Conservation (phyloP, 2,888 invertebrate genomes). For the Alviniconcha strummeri region DNA sequence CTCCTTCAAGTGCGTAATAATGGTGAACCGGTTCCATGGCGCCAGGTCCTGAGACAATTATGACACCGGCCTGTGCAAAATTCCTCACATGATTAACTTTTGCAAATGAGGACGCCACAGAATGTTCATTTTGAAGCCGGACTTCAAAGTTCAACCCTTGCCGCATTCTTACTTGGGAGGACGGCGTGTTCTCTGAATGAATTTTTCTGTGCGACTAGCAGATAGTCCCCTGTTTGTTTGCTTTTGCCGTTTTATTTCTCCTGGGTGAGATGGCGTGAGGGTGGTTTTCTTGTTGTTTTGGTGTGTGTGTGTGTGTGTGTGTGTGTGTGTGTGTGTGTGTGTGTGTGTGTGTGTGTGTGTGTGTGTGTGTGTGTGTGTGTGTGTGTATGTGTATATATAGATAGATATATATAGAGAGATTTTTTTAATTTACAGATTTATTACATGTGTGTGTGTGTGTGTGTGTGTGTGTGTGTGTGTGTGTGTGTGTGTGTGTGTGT, state of each 20-base stretch:
- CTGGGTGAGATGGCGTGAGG: background rate
- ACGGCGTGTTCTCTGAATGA: background rate
- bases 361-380: too few relatives aligned
- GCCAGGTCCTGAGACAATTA: too few relatives aligned
- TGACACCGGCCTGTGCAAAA: too few relatives aligned
- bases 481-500: background rate
- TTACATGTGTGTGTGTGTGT: background rate
- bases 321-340: background rate
- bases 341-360: background rate
- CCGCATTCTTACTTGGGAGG: too few relatives aligned
- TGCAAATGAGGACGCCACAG: too few relatives aligned
- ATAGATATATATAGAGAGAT: background rate
- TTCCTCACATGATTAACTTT: too few relatives aligned
- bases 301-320: background rate
- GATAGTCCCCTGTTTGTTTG: background rate
- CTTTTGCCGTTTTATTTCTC: background rate
- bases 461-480: background rate
- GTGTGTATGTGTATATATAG: too few relatives aligned
- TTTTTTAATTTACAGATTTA: background rate
- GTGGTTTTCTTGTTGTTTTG: background rate
- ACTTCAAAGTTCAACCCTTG: too few relatives aligned
- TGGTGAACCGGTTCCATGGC: too few relatives aligned
- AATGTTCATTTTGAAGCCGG: too few relatives aligned
- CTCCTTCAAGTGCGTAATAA: too few relatives aligned
- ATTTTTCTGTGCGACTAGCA: background rate